These are phyloP conservation scores for Ifrita kowaldi DNA, from an alignment of 2,113 vertebrate species.

Conservation along the genomic window DNA sequence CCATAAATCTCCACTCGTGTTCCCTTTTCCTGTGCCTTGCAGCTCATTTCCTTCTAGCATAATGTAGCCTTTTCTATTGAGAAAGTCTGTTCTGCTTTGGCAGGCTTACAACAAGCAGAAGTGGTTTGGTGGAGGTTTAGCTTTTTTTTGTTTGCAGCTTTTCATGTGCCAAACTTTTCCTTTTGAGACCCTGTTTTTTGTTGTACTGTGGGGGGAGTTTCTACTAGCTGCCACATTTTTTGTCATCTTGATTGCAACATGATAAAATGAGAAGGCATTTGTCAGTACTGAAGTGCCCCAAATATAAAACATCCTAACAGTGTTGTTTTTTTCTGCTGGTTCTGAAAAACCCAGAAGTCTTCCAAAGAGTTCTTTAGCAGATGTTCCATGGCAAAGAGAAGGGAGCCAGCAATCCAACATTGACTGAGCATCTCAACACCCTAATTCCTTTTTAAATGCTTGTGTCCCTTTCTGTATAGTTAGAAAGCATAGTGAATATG, in stretches of 20 bases:
- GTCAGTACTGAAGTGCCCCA: conserved; percentile 8
- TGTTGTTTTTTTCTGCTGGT: not conserved
- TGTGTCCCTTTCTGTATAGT: not conserved
- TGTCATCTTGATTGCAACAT: conserved; percentile 44
- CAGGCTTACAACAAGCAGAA: conserved; percentile 55
- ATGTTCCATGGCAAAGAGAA: not conserved
- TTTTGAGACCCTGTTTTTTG: conserved; percentile 44
- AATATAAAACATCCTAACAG: not conserved
- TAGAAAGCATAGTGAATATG: not conserved
- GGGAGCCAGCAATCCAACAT: not conserved
- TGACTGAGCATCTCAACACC: not conserved
- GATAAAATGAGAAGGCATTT: conserved; percentile 38
- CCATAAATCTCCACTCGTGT: conserved; percentile 63
- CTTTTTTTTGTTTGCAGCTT: conserved; percentile 55
- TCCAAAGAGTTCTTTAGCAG: conserved; percentile 13
- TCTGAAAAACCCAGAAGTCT: not conserved
- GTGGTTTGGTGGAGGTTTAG: conserved; percentile 57
- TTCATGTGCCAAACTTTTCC: conserved; percentile 44
- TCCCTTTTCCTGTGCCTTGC: conserved; percentile 64
- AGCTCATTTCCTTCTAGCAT: conserved; percentile 65
- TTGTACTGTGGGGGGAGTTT: not conserved
- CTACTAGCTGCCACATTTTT: conserved; percentile 44
- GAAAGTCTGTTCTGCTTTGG: conserved; percentile 62
- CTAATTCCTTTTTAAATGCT: not conserved
- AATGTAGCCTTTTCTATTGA: conserved; percentile 63